These are phyloP conservation scores for Leptinotarsa peninsularis DNA, from an alignment of 2,888 invertebrate genomes.

Conservation along the genomic window DNA sequence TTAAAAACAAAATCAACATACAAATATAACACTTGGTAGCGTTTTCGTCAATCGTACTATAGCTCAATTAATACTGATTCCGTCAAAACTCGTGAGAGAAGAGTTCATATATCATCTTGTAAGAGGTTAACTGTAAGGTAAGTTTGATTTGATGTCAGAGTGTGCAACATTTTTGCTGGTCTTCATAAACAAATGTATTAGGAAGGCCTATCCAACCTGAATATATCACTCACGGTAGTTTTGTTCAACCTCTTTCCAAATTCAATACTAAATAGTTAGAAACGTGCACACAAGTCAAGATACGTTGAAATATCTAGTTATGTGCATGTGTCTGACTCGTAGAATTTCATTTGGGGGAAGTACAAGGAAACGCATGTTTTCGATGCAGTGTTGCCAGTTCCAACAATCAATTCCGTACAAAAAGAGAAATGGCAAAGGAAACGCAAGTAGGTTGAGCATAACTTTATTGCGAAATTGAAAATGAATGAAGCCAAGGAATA, in stretches of 20 bases:
- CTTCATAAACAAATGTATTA: too few relatives aligned
- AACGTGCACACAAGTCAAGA: too few relatives aligned
- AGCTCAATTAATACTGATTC: not conserved
- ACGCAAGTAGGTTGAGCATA: conserved; percentile 51
- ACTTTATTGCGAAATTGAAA: conserved; percentile 48
- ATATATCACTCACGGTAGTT: too few relatives aligned
- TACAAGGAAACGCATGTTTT: not conserved
- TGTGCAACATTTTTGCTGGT: too few relatives aligned
- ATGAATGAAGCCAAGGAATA: conserved; percentile 57
- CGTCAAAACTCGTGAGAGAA: not conserved
- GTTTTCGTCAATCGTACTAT: not conserved
- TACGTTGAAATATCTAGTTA: too few relatives aligned
- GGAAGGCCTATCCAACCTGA: too few relatives aligned
- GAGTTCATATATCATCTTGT: not conserved
- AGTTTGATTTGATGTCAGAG: too few relatives aligned
- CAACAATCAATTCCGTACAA: conserved; percentile 1
- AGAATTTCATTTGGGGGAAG: too few relatives aligned
- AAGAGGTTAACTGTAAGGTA: not conserved
- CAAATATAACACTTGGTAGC: conserved; percentile 33
- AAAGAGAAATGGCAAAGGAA: conserved; percentile 38
- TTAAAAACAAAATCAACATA: conserved; percentile 33
- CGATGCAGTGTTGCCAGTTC: not conserved
- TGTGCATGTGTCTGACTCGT: too few relatives aligned
- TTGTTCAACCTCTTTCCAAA: too few relatives aligned
- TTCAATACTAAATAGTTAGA: too few relatives aligned